Conservation (phyloP, 2,888 invertebrate genomes). For the Oscheius myriophilus region DNA sequence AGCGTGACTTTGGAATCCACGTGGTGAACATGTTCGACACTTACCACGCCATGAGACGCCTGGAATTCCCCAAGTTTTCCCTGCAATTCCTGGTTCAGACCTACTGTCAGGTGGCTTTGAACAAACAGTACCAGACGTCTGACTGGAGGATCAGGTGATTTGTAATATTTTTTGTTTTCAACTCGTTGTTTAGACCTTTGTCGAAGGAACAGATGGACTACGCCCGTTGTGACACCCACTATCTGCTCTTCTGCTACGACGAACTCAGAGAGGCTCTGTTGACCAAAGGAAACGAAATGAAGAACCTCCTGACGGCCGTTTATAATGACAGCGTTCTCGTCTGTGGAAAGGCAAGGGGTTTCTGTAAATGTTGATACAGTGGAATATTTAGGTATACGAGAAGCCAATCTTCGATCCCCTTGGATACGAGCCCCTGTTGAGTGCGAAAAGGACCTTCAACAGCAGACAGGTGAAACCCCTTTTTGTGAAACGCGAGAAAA, state of each 20-base stretch:
- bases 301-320: constrained; percentile 76
- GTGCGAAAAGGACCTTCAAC: constrained; percentile 78
- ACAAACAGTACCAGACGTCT: constrained; percentile 91
- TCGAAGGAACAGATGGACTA: constrained; percentile 83
- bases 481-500: not conserved
- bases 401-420: constrained; percentile 81
- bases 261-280: constrained; percentile 78
- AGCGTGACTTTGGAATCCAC: constrained; percentile 92
- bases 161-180: not conserved
- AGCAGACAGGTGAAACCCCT: constrained; percentile 73
- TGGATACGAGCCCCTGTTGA: constrained; percentile 82
- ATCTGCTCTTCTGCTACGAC: constrained; percentile 88
- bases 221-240: constrained; percentile 93
- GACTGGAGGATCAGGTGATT: constrained; percentile 87
- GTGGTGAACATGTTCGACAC: constrained; percentile 97
- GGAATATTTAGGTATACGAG: constrained; percentile 78
- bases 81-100: constrained; percentile 79
- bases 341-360: constrained; percentile 76
- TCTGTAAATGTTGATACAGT: not conserved
- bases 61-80: constrained; percentile 71
- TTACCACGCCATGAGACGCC: constrained; percentile 49
- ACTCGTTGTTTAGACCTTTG: constrained; percentile 78
- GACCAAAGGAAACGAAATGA: constrained; percentile 75
- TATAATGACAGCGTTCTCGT: constrained; percentile 81
- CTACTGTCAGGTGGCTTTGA: constrained; percentile 76